These are phyloP conservation scores for Charadrius vociferus DNA, from an alignment of 2,113 vertebrate species.

Conservation along the genomic window DNA sequence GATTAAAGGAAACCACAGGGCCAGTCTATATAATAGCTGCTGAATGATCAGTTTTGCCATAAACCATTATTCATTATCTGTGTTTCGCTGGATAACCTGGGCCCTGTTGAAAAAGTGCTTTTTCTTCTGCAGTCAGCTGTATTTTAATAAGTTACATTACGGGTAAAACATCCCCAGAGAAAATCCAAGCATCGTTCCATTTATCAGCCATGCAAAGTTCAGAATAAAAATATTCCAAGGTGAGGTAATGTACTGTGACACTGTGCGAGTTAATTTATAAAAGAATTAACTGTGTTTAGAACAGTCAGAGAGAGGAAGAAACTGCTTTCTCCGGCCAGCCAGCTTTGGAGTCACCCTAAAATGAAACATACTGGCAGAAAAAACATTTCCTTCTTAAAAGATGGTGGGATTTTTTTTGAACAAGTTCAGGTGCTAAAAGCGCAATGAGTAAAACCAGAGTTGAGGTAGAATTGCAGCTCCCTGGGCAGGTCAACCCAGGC, in stretches of 20 bases:
- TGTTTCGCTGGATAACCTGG: background rate
- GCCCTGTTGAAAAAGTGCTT: background rate
- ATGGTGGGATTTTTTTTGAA: background rate
- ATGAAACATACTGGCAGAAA: background rate
- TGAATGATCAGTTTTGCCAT: slow-evolving; percentile 29
- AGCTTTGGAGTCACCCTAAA: background rate
- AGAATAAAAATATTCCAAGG: slow-evolving; percentile 34
- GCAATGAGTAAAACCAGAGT: background rate
- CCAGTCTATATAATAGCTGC: background rate
- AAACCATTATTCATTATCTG: slow-evolving; percentile 38
- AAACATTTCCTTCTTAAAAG: background rate
- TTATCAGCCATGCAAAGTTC: slow-evolving; percentile 25
- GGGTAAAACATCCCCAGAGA: slow-evolving; percentile 52
- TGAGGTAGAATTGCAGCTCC: background rate
- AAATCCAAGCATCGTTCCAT: background rate
- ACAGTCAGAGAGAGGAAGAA: background rate
- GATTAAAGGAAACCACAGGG: background rate
- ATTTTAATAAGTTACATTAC: slow-evolving; percentile 64
- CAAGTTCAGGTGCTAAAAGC: background rate
- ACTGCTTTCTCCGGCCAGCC: background rate
- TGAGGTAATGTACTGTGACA: slow-evolving; percentile 45
- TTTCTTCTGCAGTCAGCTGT: slow-evolving; percentile 55
- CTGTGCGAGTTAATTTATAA: slow-evolving; percentile 48
- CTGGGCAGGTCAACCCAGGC: background rate
- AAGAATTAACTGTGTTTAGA: slow-evolving; percentile 47